These are phyloP conservation scores for Pachymerium ferrugineum DNA, from an alignment of 2,888 invertebrate genomes.

Conservation along the genomic window DNA sequence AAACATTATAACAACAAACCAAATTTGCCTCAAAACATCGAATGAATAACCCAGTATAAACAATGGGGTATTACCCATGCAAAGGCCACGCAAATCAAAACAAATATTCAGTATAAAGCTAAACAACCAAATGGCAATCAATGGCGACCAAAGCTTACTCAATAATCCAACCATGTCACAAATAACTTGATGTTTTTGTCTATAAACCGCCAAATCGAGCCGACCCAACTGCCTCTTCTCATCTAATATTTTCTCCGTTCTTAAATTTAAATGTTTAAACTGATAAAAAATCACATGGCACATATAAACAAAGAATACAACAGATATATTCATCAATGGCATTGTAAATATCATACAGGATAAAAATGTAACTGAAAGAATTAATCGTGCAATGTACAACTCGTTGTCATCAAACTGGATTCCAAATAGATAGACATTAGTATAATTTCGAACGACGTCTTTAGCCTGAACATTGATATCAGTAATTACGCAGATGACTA, in stretches of 20 bases:
- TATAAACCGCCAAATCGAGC: background rate
- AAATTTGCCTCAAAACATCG: background rate
- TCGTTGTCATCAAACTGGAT: too few relatives aligned
- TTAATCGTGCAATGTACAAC: background rate
- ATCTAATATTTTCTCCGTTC: background rate
- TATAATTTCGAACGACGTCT: too few relatives aligned
- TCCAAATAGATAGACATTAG: too few relatives aligned
- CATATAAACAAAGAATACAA: background rate
- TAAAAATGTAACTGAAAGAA: background rate
- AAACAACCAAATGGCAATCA: background rate
- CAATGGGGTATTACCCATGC: background rate
- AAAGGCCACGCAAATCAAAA: background rate
- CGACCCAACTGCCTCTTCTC: background rate
- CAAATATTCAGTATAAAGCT: background rate
- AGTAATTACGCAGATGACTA: too few relatives aligned
- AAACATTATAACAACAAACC: background rate
- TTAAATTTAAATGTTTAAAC: background rate
- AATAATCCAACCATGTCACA: background rate
- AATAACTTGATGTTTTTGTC: background rate
- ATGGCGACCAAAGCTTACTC: background rate
- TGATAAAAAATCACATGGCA: background rate
- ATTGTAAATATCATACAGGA: background rate
- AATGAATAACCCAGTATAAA: background rate
- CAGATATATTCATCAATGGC: background rate
- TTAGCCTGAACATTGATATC: too few relatives aligned